Base-by-base conservation (phyloP, 2,888 invertebrate species). In the Ophraella communa region DNA sequence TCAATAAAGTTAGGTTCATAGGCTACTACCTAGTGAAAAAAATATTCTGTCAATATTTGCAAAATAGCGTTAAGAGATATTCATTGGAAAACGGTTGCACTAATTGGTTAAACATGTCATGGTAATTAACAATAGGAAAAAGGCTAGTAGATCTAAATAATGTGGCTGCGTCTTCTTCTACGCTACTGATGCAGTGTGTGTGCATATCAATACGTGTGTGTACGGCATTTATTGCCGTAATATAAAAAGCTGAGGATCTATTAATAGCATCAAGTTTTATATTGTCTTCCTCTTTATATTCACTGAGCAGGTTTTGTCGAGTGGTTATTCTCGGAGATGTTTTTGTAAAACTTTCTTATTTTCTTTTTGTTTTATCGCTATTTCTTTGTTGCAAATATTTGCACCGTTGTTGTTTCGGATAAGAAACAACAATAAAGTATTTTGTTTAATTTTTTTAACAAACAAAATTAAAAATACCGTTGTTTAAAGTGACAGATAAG, bases 201-300 rank as follows among this genome's bases (percentile, higher is more conserved):
- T n/a, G n/a, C n/a, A 10, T 35, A 44, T 54, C 23, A 24, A 44
- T 24, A 7, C 24, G 4, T 44, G 24, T 11, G 2, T 42, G 47
- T 44, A 17, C 8, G 21, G 30, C 20, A 4, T 51, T 30, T 27
- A 51, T 51, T 51, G 30, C 51, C 1, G 27, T 14, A 44, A 57
- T 27, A 47, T 23, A 51, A 45, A 59, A 59, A 45, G 51, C 14
- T 20, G 30, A 17, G 39, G 45, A 44, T 49, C 57, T 68, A 63
- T 60, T 62, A 66, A 68, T 68, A 64, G 52, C 61, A 62, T 64
- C 61, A 39, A 45, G 35, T 56, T 60, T 66, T 63, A 67, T 66
- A 66, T 64, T 63, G 64, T 62, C 60, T 62, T 62, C 60, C 44
- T 49, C 59, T 44, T 52, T 47, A 55, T 60, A 53, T 65, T 59